phyloP scores from a whole-genome alignment of 2,797 vertebrate species.

The Lepilemur septentrionalis region DNA sequence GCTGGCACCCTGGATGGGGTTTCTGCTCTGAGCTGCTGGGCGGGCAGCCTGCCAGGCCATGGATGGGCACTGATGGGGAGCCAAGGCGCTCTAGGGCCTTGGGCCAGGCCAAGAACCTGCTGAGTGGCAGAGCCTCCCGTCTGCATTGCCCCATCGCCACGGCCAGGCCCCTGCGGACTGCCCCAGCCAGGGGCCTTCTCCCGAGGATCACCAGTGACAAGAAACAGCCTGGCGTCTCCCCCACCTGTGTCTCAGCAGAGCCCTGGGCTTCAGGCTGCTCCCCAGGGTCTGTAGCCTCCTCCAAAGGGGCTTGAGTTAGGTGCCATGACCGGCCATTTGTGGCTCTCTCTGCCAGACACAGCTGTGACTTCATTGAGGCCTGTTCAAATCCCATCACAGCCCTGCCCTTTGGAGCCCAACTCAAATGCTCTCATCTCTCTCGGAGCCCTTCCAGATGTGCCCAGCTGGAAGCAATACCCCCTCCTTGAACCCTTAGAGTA shows the following conservation, averaged over 20 bases:
- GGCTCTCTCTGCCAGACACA: neutral
- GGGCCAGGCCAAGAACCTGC: conserved; percentile 31
- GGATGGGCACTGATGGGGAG: conserved; percentile 14
- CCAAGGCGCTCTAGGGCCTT: neutral
- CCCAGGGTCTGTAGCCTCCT: neutral
- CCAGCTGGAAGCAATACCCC: no score
- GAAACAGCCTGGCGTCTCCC: rapidly evolving
- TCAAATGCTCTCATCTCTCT: neutral
- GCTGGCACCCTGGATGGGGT: conserved; percentile 79
- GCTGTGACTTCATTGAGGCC: neutral
- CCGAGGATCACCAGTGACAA: neutral
- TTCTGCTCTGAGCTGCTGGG: conserved; percentile 80
- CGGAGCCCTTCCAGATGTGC: neutral
- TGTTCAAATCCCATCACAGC: neutral
- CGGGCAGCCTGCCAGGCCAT: conserved; percentile 75
- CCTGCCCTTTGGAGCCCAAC: neutral
- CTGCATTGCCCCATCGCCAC: neutral
- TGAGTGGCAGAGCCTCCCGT: conserved; percentile 3
- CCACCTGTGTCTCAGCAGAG: neutral
- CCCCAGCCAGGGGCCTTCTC: neutral
- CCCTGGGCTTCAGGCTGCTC: neutral
- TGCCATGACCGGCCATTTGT: rapidly evolving
- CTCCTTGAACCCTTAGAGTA: neutral
- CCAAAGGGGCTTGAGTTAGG: rapidly evolving
- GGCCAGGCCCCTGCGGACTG: neutral